phyloP scores from a whole-genome alignment of 1,140 invertebrate species.

The Euwallacea fornicatus region DNA sequence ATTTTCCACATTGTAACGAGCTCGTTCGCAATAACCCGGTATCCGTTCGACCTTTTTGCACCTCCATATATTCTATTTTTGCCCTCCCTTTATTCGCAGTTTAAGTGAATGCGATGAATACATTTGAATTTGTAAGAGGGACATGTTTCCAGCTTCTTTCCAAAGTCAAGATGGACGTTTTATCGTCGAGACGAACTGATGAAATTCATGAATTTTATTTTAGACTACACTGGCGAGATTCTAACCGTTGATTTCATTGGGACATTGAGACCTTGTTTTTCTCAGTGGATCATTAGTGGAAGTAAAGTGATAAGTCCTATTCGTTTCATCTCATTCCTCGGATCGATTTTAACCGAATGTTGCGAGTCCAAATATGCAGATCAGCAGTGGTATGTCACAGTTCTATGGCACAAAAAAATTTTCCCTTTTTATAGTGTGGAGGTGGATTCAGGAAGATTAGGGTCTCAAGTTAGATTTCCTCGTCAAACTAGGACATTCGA shows the following conservation, averaged over 20 bases:
- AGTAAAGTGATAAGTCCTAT: no score
- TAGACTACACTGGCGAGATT: background rate
- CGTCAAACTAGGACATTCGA: no score
- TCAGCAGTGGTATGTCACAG: background rate
- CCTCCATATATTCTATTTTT: conserved; percentile 19
- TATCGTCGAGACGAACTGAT: conserved; percentile 7
- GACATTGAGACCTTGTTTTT: no score
- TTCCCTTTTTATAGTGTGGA: no score
- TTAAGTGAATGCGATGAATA: conserved; percentile 25
- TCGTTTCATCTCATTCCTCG: background rate
- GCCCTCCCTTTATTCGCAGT: conserved; percentile 11
- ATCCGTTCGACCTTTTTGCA: conserved; percentile 26
- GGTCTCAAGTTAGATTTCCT: no score
- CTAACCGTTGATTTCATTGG: no score
- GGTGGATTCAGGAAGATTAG: no score
- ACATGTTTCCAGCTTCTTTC: conserved; percentile 8
- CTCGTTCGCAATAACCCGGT: conserved; percentile 10
- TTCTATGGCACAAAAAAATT: no score
- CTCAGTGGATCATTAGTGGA: no score
- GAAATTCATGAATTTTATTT: conserved; percentile 16
- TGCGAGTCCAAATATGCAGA: background rate
- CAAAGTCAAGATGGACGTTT: conserved; percentile 19
- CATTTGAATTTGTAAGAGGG: conserved; percentile 19
- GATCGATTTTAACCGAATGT: background rate
- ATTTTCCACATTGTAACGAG: conserved; percentile 22